Conservation (phyloP, 2,113 vertebrate genomes). For the Macaca nemestrina region DNA sequence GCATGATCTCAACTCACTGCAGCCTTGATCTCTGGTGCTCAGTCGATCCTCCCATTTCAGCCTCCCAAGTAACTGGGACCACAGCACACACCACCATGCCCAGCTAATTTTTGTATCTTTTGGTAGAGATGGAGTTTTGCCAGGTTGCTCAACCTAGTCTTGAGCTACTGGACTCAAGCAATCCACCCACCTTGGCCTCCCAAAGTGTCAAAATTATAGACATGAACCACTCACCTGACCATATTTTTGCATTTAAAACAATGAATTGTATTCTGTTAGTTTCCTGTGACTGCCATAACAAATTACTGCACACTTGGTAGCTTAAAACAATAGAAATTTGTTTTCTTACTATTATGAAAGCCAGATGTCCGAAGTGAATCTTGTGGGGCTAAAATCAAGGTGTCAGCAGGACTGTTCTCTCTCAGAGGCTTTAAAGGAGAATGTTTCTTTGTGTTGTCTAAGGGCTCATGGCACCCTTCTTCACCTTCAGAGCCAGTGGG, state of each 20-base stretch:
- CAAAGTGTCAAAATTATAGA: no score
- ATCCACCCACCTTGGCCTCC: no score
- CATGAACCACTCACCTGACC: no score
- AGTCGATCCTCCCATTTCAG: no score
- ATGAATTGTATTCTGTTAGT: neutral
- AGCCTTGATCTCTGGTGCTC: no score
- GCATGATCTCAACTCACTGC: no score
- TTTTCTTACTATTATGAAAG: neutral
- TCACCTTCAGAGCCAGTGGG: neutral
- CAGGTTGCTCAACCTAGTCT: no score
- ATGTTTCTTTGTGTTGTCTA: neutral
- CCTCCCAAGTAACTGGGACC: no score
- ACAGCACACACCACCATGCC: no score
- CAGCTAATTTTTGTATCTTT: no score
- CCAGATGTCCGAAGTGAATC: neutral
- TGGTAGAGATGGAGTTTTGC: no score
- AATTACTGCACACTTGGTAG: neutral
- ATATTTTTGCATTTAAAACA: neutral
- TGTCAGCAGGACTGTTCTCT: neutral
- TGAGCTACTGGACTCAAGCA: no score
- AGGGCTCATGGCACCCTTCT: neutral
- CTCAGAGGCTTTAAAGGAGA: neutral
- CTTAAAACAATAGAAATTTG: neutral
- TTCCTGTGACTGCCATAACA: neutral
- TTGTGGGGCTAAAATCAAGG: neutral